These are phyloP conservation scores for Macrotrachela quadricornifera DNA, from an alignment of 1,140 invertebrate species.

Conservation along the genomic window DNA sequence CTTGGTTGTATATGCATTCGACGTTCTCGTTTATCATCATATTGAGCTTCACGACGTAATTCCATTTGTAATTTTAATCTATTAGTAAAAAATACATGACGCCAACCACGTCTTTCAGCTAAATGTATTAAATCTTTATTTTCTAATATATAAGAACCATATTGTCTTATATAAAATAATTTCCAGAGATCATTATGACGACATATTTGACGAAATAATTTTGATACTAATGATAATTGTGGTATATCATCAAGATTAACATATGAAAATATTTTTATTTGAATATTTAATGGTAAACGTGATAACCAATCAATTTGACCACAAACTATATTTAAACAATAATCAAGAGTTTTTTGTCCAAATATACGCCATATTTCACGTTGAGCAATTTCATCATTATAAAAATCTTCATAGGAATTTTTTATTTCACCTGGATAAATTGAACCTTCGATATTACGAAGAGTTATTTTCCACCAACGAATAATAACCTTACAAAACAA, in stretches of 20 bases:
- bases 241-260: constrained; percentile 1
- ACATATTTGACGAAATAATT: too few species aligned
- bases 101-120: constrained; percentile 1
- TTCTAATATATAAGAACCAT: too few species aligned
- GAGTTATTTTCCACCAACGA: constrained; percentile 2
- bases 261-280: neutral
- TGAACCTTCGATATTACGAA: neutral
- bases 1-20: too few species aligned
- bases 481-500: neutral
- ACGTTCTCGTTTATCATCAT: too few species aligned
- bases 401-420: constrained; percentile 5
- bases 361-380: neutral
- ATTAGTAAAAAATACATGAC: constrained; percentile 6
- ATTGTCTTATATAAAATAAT: too few species aligned
- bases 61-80: constrained; percentile 4
- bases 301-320: neutral
- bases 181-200: too few species aligned
- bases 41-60: neutral
- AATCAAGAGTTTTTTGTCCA: neutral
- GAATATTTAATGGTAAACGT: constrained; percentile 1
- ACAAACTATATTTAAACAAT: neutral
- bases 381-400: constrained; percentile 2
- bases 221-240: neutral
- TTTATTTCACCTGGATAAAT: constrained; percentile 6
- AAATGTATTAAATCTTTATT: neutral